Base-by-base conservation (phyloP, 2,113 vertebrate genomes). In the Antechinus flavipes region DNA sequence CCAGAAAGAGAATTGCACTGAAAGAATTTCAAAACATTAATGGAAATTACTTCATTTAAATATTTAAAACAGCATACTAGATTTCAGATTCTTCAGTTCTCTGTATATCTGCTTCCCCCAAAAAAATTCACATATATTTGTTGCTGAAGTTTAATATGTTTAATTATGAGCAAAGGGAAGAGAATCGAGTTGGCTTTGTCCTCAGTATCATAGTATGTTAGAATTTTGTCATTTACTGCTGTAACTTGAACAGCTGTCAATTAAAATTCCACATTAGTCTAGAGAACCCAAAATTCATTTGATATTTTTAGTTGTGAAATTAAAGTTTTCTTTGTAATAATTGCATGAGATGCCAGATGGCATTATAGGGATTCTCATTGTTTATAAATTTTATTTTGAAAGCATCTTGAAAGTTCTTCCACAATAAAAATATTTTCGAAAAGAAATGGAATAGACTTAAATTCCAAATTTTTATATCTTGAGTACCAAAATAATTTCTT, bases 381-480 rank as follows among this genome's bases (percentile, higher is more conserved):
- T 84, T 42, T 84, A 84, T 84, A 84, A 84, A 84, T 84, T 84
- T 84, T 84, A 84, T 84, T 84, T 84, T 84, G 68, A 84, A 84
- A 84, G 68, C 68, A 84, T 84, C 68, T 84, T 84, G 68, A 84
- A 84, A 22, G n/a, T 42, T 84, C 68, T 22, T 84, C 35, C 35
- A 84, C 19, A 84, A 84, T 84, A 84, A 84, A 84, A 42, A n/a
- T 35, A 84, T 84, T 84, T n/a, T 84, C n/a, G 68, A 84, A n/a
- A 84, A 84, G 42, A 76, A 84, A 84, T n/a, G 19, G 2, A 84
- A 1, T 84, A 84, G 35, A 84, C n/a, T 84, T n/a, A 42, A 84
- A 84, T 84, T 84, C 68, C 14, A 76, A 76, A n/a, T n/a, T 84
- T 84, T 84, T 84, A 42, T 42, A 84, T 84, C 68, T 22, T 84